Base-by-base conservation (phyloP, 2,797 vertebrate species). In the Typhlichthys subterraneus region DNA sequence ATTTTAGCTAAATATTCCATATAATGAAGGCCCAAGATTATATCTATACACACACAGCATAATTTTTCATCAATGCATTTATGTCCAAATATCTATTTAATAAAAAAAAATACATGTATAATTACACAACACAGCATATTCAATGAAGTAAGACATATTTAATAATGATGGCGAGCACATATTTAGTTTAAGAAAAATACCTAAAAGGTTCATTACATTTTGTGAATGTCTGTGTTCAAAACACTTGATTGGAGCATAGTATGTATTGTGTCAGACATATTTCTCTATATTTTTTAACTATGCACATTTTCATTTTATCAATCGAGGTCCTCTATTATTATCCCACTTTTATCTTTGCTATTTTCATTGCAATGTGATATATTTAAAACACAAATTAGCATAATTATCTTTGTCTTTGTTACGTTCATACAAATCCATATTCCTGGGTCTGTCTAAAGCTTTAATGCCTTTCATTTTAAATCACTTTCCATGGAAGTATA, bases 1-100 rank as follows among this genome's bases (percentile, higher is more conserved):
- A 84, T 88, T 88, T 88, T 85, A 90, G 90, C 93, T 91, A 92
- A 89, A 93, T 89, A 89, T 91, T 92, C 23, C 23, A 88, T 91
- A 89, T 93, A 91, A 92, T 70, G 70, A 75, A 75, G 75, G 63
- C 81, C 73, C 76, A 81, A 67, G 69, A 83, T 73, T 85, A 65
- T 70, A 83, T 76, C 80, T 73, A 69, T 73, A 78, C 69, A 90
- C 69, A 90, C 63, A 85, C 45, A 14, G 87, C 88, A 91, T 90
- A 85, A 90, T 89, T 92, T 69, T 89, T 85, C 73, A 81, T 42
- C 61, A 63, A 53, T 42, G 54, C 55, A 47, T 62, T 48, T 14
- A 5, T 14, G 13, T 48, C 47, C 38, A 42, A 42, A 42, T 7
- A 42, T 42, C 15, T 4, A 49, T 77, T 74, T 81, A 75, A 50